Base-by-base conservation (phyloP, 2,113 vertebrate genomes). In the Microcebus ravelobensis region DNA sequence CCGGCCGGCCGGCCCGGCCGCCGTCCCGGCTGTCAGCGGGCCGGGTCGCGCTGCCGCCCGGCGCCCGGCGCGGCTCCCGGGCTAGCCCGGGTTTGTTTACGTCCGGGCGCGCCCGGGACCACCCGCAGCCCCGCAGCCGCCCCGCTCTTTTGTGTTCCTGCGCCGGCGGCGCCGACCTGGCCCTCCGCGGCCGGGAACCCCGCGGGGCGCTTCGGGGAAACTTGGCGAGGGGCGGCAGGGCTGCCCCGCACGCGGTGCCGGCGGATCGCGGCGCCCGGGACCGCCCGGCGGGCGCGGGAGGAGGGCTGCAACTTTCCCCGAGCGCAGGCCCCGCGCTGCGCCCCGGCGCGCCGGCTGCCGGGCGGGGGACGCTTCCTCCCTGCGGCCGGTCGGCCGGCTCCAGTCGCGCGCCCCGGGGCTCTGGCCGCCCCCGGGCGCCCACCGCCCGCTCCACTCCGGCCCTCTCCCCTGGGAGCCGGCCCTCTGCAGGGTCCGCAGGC, bases 61-160 rank as follows among this genome's bases (percentile, higher is more conserved):
- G 79, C 31, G 14, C 36, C 63, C 3, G 42, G 76, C 70, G 57
- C 3, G 57, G 71, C 88, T 57, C 59, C 27, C 18, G 6, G 67
- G 36, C 34, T 42, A 68, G 87, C 83, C 84, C 90, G 73, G 74
- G 93, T 84, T 96, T 96, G 97, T 96, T 97, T 96, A 95, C 81
- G 84, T 95, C 95, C 90, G 29, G 39, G 50, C 65, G 83, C 27
- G 77, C 77, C 42, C 25, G 87, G 90, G 91, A 80, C 82, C 39
- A 45, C 93, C 94, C 70, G 91, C 93, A n/a, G 79, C 67, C 87
- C 81, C 70, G 50, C 63, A 20, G 71, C 65, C n/a, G 42, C 42
- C 80, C 88, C 6, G 59, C 76, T 94, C 96, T 96, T 97, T 96
- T 97, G 97, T 97, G 96, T 96, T 82, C 52, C 23, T 9, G 67